Conservation (phyloP, 2,797 vertebrate species). For the Brachyrhaphis roseni region DNA sequence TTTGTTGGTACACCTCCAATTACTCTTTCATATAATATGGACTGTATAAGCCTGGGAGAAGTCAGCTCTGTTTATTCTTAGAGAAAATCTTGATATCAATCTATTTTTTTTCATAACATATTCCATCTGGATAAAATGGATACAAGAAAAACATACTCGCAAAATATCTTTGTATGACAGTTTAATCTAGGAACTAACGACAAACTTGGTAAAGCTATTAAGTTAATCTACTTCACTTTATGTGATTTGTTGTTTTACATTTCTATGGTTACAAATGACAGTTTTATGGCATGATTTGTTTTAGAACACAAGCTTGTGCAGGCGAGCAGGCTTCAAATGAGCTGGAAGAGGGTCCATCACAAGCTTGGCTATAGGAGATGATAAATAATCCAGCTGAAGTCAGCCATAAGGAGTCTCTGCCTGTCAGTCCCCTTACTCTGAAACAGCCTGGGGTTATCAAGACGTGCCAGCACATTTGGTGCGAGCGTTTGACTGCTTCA, state of each 20-base stretch:
- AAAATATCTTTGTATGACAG: neutral
- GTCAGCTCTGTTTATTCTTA: neutral
- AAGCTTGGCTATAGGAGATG: conserved; percentile 80
- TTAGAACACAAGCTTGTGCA: conserved; percentile 38
- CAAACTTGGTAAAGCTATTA: neutral
- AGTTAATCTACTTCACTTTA: neutral
- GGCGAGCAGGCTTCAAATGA: conserved; percentile 80
- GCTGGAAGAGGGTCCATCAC: conserved; percentile 75
- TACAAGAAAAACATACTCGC: neutral
- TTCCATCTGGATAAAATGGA: neutral
- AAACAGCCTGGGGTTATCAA: conserved; percentile 88
- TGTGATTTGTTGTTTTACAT: neutral
- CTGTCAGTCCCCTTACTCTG: conserved; percentile 84
- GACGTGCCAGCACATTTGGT: conserved; percentile 83
- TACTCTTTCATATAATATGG: neutral
- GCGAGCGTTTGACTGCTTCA: conserved; percentile 84
- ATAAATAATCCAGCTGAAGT: conserved; percentile 85
- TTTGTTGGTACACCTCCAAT: neutral
- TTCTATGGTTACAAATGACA: conserved; percentile 17
- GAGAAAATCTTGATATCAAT: neutral
- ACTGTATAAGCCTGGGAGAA: neutral
- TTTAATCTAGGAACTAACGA: neutral
- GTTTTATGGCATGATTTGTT: conserved; percentile 40
- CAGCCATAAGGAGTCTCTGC: conserved; percentile 84
- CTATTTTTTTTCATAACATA: neutral